Evolutionary conservation across 2,113 vertebrate species (phyloP).

Genomic region (Mystacornis crossleyi): DNA sequence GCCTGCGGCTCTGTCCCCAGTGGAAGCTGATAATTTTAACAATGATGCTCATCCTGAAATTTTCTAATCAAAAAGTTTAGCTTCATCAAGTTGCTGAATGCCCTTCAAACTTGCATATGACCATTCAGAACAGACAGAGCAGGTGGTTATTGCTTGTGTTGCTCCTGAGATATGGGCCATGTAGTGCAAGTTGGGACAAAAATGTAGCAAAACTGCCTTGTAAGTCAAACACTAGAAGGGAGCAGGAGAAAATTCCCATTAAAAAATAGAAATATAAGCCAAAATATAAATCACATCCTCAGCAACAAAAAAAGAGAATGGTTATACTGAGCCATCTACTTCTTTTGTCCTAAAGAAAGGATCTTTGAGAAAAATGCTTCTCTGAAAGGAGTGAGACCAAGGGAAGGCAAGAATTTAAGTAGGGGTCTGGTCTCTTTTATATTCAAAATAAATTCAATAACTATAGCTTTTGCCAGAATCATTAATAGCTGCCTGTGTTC

Average conservation of each 20-base stretch:
- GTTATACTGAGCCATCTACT: not conserved
- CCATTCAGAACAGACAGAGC: not conserved
- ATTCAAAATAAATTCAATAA: not conserved
- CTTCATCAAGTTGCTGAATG: not conserved
- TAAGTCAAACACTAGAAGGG: not conserved
- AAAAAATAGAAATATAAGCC: not conserved
- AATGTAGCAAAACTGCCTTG: not conserved
- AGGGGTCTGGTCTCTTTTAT: not conserved
- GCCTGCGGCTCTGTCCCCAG: not conserved
- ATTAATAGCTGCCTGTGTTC: not conserved
- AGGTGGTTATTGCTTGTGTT: not conserved
- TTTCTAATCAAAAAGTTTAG: conserved; percentile 35
- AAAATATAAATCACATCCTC: not conserved
- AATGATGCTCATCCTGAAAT: conserved; percentile 11
- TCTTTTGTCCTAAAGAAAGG: not conserved
- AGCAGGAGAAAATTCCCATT: not conserved
- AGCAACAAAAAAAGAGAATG: not conserved
- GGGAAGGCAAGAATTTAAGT: not conserved
- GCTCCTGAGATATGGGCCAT: not conserved
- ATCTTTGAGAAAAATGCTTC: not conserved
- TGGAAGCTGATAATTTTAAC: conserved; percentile 39
- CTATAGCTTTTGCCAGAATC: not conserved
- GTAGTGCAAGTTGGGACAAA: not conserved
- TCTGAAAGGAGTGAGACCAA: not conserved
- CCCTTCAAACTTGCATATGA: conserved; percentile 10